Evolutionary conservation across 2,888 invertebrate species (phyloP).

Genomic region (Lithophane leautieri): DNA sequence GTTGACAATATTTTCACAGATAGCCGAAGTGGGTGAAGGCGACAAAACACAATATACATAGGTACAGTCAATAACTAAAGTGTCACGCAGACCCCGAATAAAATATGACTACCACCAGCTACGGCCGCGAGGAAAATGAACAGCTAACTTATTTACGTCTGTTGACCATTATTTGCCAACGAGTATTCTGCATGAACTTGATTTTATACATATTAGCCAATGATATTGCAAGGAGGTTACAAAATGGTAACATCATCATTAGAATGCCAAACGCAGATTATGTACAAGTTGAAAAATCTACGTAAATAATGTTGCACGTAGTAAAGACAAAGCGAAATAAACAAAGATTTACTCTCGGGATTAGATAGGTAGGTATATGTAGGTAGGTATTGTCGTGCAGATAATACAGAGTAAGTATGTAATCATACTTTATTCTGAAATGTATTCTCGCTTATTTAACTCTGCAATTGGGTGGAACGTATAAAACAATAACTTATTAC

Average conservation of each 20-base stretch:
- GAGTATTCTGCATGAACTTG: conserved; percentile 12
- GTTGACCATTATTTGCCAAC: conserved; percentile 11
- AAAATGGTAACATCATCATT: not conserved
- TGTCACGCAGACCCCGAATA: conserved; percentile 3
- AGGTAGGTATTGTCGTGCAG: not conserved
- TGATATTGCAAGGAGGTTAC: conserved; percentile 12
- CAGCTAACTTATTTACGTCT: conserved; percentile 2
- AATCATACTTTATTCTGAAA: conserved; percentile 15
- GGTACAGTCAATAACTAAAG: conserved; percentile 52
- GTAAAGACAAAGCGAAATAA: conserved; percentile 16
- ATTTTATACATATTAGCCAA: conserved; percentile 7
- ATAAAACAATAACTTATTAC: conserved; percentile 14
- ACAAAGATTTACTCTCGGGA: conserved; percentile 4
- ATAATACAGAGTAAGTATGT: conserved; percentile 12
- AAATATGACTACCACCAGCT: not conserved
- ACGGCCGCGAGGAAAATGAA: conserved; percentile 39
- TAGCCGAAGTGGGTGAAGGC: conserved; percentile 23
- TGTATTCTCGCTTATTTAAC: conserved; percentile 27
- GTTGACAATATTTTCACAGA: conserved; percentile 44
- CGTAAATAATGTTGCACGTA: not conserved
- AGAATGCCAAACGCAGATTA: not conserved
- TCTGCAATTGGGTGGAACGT: conserved; percentile 36
- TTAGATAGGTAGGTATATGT: not conserved
- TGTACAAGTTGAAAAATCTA: conserved; percentile 1
- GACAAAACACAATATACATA: conserved; percentile 33